Conservation (phyloP, 2,888 invertebrate species). For the Gerris lacustris region DNA sequence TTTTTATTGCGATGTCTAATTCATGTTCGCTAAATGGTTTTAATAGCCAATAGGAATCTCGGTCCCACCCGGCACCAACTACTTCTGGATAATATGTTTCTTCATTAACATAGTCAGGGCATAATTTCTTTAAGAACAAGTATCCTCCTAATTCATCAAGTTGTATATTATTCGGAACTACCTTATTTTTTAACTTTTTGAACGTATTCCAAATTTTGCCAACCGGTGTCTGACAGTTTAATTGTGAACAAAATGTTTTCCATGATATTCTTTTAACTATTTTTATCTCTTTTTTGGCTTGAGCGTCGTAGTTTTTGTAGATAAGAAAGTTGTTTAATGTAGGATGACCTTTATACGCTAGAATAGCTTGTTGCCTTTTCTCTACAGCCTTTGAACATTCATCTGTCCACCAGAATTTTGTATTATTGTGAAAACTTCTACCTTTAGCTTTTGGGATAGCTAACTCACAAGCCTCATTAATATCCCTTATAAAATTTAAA, state of each 20-base stretch:
- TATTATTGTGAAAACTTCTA: no score
- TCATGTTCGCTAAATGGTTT: neutral
- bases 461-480: no score
- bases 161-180: neutral
- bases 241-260: neutral
- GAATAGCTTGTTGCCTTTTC: neutral
- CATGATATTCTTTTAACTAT: neutral
- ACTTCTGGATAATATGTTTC: neutral
- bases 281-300: neutral
- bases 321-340: neutral
- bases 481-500: no score
- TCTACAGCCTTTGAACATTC: no score
- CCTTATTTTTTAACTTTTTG: neutral
- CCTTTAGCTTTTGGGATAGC: no score
- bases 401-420: no score
- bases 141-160: neutral
- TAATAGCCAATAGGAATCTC: neutral
- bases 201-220: neutral
- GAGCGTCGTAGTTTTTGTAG: neutral
- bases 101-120: neutral
- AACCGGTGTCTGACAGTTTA: neutral
- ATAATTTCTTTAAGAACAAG: neutral
- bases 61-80: neutral
- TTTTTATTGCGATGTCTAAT: neutral
- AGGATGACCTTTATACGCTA: neutral